Base-by-base conservation (phyloP, 2,797 vertebrate species). In the Serranus cabrilla region DNA sequence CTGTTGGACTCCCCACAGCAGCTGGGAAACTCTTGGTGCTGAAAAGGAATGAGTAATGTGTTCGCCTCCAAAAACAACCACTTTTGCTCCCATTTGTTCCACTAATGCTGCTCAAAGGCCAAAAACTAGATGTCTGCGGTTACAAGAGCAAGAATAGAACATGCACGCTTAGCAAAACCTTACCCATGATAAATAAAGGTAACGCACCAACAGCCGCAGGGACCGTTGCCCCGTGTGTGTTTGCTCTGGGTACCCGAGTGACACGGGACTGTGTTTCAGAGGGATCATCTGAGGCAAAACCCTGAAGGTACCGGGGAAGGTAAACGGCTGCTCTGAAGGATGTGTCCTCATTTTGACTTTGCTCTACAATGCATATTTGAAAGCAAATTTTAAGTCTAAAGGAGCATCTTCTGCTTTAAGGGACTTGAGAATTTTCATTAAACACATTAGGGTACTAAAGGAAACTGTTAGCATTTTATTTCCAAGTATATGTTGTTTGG, bases 1-100 rank as follows among this genome's bases (percentile, higher is more conserved):
- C 93, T 93, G 93, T 95, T 94, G 78, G 80, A 83, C 62, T 81
- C 60, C 66, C 39, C 20, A 54, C 72, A 51, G 63, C 73, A 88
- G 83, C 87, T 88, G 82, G 76, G 75, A 81, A 78, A 89, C 61
- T 59, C 52, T 75, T 12, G 2, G 62, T 54, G 65, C 71, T 65
- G 71, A 82, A 79, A 80, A 80, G 71, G 73, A 82, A 87, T 83
- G 77, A 90, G 71, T 85, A 80, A 86, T 73, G 65, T 43, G 80
- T 70, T 80, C 7, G 13, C 76, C 72, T 91, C 85, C 85, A 88
- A 87, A 82, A 90, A 82, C 80, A 85, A 88, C 86, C 71, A 64
- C 70, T 89, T 55, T 91, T 86, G 52, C 76, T 82, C 78, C 64
- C 86, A 86, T 89, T 92, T 89, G 72, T 87, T 88, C 78, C n/a